Evolutionary conservation across 2,888 invertebrate genomes (phyloP).

Genomic region (Thereva unica): DNA sequence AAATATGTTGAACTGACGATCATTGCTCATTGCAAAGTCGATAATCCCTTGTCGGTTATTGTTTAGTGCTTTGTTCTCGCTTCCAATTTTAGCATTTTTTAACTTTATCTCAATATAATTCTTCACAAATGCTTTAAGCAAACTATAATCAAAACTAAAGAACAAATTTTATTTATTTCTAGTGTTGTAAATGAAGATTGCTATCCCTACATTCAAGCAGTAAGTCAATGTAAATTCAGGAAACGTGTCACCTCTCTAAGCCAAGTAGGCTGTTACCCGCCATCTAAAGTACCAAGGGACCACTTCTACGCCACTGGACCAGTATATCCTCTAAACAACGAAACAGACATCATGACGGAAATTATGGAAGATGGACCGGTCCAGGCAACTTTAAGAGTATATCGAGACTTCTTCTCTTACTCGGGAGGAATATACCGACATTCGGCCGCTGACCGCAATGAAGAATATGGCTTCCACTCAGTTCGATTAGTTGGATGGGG

Average conservation of each 20-base stretch:
- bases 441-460: constrained; percentile 62
- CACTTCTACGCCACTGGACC: constrained; percentile 75
- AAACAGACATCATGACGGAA: constrained; percentile 89
- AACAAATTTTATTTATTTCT: constrained; percentile 30
- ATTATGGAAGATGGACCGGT: constrained; percentile 90
- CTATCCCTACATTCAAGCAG: constrained; percentile 75
- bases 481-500: constrained; percentile 94
- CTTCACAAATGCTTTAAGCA: background rate
- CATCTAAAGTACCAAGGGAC: constrained; percentile 61
- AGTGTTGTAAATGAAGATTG: constrained; percentile 86
- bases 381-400: constrained; percentile 88
- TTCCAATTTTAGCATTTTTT: no score
- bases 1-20: no score
- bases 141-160: background rate
- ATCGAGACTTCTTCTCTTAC: constrained; percentile 93
- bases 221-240: constrained; percentile 67
- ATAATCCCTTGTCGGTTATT: no score
- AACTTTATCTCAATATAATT: background rate
- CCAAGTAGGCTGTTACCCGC: constrained; percentile 63
- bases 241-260: constrained; percentile 55
- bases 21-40: no score
- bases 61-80: no score
- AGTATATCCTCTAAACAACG: constrained; percentile 73
- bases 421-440: constrained; percentile 80
- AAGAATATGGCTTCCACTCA: constrained; percentile 79